Evolutionary conservation across 2,888 invertebrate genomes (phyloP), one percentile per base, ranked within the genome.

Genomic region (Chrysodeixis includens): DNA sequence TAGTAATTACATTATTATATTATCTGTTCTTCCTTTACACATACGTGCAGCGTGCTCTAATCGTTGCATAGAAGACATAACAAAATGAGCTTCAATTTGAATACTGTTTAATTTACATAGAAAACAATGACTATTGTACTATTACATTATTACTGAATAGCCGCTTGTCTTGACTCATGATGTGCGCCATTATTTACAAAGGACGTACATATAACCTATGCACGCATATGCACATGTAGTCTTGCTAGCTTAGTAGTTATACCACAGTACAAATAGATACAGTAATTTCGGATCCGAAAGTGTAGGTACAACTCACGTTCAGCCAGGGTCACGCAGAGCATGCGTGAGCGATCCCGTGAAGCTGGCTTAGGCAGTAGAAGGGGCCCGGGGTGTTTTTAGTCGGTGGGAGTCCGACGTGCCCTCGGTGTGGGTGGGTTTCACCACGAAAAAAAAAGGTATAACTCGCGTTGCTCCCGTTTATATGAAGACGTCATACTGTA

Each of bases 121-220:
- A 10, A 56, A 44, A 59, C 65, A 59, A 59, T 52, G 30, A 52
- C 30, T 4, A 35, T 62, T 62, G 51, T 56, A 10, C 12, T 49
- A 26, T n/a, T 30, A 20, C 40, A 52, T 30, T 56, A 62, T 30
- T 30, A 20, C 26, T 62, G 32, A 56, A 62, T 56, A n/a, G 20
- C 12, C 30, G 30, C 46, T 61, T 44, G 55, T 51, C 59, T 60
- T 54, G 63, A 52, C 46, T 35, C 26, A 57, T 65, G 54, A 57
- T n/a, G n/a, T n/a, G 51, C 53, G 10, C 26, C 44, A 55, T 35
- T 49, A 49, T 44, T 62, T 55, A 76, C 35, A 20, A 49, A 44
- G 62, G 62, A 75, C 59, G 65, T 56, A 26, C 53, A 75, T 56
- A 75, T 59, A 40, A 54, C 56, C 44, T 56, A 56, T 44, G 30